phyloP scores from a whole-genome alignment of 2,888 invertebrate genomes.

The Flexamia atlantica region DNA sequence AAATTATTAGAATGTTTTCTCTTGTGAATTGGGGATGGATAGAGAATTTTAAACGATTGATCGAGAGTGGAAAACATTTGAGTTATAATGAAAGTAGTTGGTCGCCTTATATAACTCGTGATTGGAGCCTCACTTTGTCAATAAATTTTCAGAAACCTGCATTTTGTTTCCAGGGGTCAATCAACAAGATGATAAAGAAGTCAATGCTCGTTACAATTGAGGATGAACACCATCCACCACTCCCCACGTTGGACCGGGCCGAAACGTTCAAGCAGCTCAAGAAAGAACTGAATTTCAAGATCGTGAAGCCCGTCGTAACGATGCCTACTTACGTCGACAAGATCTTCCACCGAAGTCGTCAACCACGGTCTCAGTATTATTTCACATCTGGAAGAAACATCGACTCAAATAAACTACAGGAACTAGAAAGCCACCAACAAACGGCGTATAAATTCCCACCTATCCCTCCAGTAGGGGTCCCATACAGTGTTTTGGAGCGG shows the following conservation, averaged over 20 bases:
- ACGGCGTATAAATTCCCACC: background rate
- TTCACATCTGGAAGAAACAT: constrained; percentile 63
- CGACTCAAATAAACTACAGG: constrained; percentile 5
- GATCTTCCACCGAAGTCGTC: constrained; percentile 58
- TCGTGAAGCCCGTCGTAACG: constrained; percentile 31
- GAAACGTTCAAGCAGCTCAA: background rate
- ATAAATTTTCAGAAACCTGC: no score
- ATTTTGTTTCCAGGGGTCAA: background rate
- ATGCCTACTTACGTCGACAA: constrained; percentile 44
- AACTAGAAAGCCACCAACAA: constrained; percentile 15
- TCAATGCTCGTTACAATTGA: background rate
- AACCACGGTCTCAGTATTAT: constrained; percentile 59
- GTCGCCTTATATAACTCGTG: no score
- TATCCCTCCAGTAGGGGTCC: constrained; percentile 42
- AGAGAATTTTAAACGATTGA: no score
- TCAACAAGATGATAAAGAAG: background rate
- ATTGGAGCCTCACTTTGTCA: no score
- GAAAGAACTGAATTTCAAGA: constrained; percentile 42
- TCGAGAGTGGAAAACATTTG: no score
- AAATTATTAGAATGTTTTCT: no score
- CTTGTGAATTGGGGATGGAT: no score
- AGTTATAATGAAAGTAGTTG: no score
- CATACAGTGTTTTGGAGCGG: constrained; percentile 20
- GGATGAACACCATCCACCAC: background rate
- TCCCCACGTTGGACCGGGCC: background rate